Evolutionary conservation across 1,140 invertebrate genomes (phyloP), one percentile per base, ranked within the genome.

Genomic region (Eriocheir sinensis): DNA sequence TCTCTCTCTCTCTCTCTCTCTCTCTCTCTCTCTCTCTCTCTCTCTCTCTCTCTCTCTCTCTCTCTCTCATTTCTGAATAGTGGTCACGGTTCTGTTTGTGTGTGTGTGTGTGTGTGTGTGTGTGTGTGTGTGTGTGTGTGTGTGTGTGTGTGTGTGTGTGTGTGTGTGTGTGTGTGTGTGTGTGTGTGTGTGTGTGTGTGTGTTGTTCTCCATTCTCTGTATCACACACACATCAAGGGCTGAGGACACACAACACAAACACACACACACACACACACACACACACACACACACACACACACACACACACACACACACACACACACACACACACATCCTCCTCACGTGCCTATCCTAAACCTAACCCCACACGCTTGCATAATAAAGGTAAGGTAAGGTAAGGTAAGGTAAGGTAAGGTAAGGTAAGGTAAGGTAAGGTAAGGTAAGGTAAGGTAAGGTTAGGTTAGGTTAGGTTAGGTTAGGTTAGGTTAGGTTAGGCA

Each of bases 131-230:
- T 32, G 89, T 80, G 89, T 79, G 89, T 91, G 89, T 79, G 89
- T 91, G 72, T 91, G 89, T 91, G 89, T 80, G 72, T 91, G 53
- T 91, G 89, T 91, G 89, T 81, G 79, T 83, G 91, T 44, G 91
- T 79, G 79, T 30, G 89, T 41, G 48, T 41, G 88, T 32, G 88
- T 41, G 40, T 89, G 88, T 41, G 88, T 41, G 48, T 40, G 88
- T 41, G 48, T 41, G 88, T 32, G 88, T 32, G 88, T 44, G 36
- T 41, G 88, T 21, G 85, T 32, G 85, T 88, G 85, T 88, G 40
- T 88, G 17, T 15, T 88, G 36, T 38, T 21, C 17, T 88, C 34
- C 36, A 38, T 34, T 34, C 15, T 32, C 34, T 88, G 17, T 34
- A 40, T 38, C 85, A 88, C 85, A 21, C 85, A 12, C n/a, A 3